These are phyloP conservation scores for Trididemnum clinides DNA, from an alignment of 23 tunicate genomes.

Conservation along the genomic window DNA sequence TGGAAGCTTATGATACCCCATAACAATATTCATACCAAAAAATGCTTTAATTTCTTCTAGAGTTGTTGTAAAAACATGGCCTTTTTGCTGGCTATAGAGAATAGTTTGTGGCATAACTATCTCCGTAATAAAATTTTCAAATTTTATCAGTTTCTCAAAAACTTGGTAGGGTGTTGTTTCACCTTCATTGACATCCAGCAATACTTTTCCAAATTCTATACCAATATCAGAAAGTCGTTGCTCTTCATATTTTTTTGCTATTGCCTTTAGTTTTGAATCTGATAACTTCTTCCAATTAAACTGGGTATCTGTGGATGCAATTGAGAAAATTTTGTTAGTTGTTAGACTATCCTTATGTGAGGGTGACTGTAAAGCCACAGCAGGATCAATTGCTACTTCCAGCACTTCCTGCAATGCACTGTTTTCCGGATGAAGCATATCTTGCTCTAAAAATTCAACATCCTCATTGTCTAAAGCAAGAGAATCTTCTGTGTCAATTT, in stretches of 20 bases:
- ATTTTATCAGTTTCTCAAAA: background rate
- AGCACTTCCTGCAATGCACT: too few species aligned
- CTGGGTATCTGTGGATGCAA: background rate
- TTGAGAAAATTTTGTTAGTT: too few species aligned
- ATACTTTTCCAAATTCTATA: slow-evolving; percentile 2
- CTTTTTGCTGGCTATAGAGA: slow-evolving; percentile 19
- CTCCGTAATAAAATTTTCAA: background rate
- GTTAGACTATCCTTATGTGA: too few species aligned
- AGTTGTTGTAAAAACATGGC: slow-evolving; percentile 12
- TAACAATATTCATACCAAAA: slow-evolving; percentile 6
- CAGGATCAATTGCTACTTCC: too few species aligned
- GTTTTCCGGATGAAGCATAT: too few species aligned
- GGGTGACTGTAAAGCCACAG: too few species aligned
- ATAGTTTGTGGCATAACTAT: slow-evolving; percentile 12
- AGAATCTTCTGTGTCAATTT: too few species aligned
- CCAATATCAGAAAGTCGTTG: background rate
- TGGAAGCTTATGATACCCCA: slow-evolving; percentile 26
- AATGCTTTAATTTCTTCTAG: slow-evolving; percentile 7
- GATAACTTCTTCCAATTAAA: background rate
- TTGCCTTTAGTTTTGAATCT: background rate
- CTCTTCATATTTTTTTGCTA: background rate
- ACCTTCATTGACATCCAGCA: background rate
- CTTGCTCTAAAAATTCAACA: too few species aligned
- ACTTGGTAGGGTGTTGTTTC: background rate
- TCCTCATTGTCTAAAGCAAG: too few species aligned